phyloP scores from a whole-genome alignment of 2,888 invertebrate species.

The Parnassius orleans region DNA sequence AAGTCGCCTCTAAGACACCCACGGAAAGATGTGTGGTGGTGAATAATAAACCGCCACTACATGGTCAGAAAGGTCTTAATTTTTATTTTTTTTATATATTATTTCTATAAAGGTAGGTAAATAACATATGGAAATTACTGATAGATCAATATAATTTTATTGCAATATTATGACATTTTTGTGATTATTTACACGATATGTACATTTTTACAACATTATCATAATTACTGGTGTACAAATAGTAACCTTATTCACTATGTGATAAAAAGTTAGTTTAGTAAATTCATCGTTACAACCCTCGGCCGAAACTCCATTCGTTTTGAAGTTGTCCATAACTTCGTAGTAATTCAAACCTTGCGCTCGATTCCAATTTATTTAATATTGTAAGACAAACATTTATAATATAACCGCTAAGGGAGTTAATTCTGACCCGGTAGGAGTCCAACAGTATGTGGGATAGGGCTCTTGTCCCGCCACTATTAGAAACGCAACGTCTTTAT shows the following conservation, averaged over 20 bases:
- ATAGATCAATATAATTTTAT: conserved; percentile 21
- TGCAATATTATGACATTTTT: conserved; percentile 61
- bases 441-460: conserved; percentile 48
- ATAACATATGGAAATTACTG: too few species aligned
- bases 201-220: conserved; percentile 67
- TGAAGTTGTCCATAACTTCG: conserved; percentile 29
- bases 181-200: conserved; percentile 78
- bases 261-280: conserved; percentile 67
- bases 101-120: too few species aligned
- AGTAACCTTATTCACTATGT: conserved; percentile 62
- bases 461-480: conserved; percentile 52
- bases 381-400: conserved; percentile 10
- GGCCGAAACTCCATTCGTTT: conserved; percentile 49
- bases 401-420: conserved; percentile 2
- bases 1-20: too few species aligned
- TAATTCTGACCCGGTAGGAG: conserved; percentile 16
- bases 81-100: too few species aligned
- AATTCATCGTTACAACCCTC: conserved; percentile 75
- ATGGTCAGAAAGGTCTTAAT: too few species aligned
- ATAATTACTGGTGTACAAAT: conserved; percentile 60
- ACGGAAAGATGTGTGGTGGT: too few species aligned
- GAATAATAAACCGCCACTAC: too few species aligned
- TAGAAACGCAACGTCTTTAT: conserved; percentile 31
- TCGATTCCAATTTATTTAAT: conserved; percentile 31
- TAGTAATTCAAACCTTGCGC: conserved; percentile 38